Evolutionary conservation across 37 sponge, comb jelly and placozoan species (phyloP), one percentile per base, ranked within the genome.

Genomic region (Amphimedon queenslandica): DNA sequence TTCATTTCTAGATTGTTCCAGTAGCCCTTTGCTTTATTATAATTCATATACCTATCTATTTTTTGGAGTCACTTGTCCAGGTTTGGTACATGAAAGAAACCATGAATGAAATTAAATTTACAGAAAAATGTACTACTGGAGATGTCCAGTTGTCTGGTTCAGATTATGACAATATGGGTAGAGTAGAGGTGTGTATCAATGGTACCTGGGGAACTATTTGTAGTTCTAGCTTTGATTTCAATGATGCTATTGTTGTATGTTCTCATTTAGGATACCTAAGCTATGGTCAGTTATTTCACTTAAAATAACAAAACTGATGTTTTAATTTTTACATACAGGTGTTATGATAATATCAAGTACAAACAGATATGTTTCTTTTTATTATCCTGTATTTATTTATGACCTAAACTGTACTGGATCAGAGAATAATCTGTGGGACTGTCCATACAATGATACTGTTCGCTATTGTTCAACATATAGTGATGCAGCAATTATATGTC

Each of bases 181-280:
- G 71, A 70, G 71, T 70, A 24, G 71, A 70, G 11, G n/a, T 70
- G 5, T 70, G 71, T 51, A 23, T 42, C 25, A 70, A 70, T 70
- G 71, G 71, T 42, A 29, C 31, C 6, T 70, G 47, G 71, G 71
- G 71, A 6, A 70, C 71, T 5, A 42, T 70, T n/a, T 70, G 71
- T 42, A 28, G 31, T 70, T 23, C 38, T 27, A 42, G 29, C 33
- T 70, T 31, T 31, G 36, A 67, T 36, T 33, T 35, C 18, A 67
- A 31, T 35, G 68, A 67, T 67, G 68, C 68, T 36, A 67, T n/a
- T 67, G 68, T 67, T 4, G 38, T 67, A 33, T 67, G 68, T 36
- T 5, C 37, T 20, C 68, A 67, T 6, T 37, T 67, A 34, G 68
- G 68, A 67, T 67, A 34, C 68, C 10, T 36, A 35, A 33, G 37